Conservation (phyloP, 2,797 vertebrate species). For the Oryzias dopingdopingensis region DNA sequence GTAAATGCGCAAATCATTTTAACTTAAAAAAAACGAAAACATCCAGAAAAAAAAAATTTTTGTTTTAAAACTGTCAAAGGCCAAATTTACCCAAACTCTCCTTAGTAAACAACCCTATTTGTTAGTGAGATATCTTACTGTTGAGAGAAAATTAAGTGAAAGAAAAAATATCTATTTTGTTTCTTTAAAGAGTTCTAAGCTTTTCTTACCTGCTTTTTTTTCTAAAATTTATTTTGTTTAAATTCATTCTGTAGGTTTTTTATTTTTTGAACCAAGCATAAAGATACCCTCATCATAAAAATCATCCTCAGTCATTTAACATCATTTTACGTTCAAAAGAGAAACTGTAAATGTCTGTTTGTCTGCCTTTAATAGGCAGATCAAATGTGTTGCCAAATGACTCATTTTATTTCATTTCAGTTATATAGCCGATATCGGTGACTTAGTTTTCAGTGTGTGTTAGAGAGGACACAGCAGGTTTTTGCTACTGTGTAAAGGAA, state of each 20-base stretch:
- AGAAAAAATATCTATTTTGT: slow-evolving; percentile 12
- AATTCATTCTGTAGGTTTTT: slow-evolving; percentile 7
- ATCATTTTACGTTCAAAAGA: too few species aligned
- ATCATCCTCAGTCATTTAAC: too few species aligned
- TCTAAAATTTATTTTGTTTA: slow-evolving; percentile 15
- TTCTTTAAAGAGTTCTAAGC: slow-evolving; percentile 15
- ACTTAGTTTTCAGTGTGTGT: slow-evolving; percentile 22
- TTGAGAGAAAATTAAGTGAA: slow-evolving; percentile 5
- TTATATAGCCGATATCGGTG: slow-evolving; percentile 9
- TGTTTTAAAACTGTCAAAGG: slow-evolving; percentile 11
- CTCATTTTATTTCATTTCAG: slow-evolving; percentile 28
- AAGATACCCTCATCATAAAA: too few species aligned
- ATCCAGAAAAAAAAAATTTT: slow-evolving; percentile 15
- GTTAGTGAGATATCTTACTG: not conserved
- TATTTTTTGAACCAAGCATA: not conserved
- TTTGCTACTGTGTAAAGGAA: slow-evolving; percentile 3
- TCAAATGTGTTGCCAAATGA: slow-evolving; percentile 64
- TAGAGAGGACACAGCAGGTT: slow-evolving; percentile 13
- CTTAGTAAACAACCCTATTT: not conserved
- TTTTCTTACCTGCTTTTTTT: slow-evolving; percentile 36
- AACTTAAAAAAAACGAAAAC: slow-evolving; percentile 25
- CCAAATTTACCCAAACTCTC: slow-evolving; percentile 13
- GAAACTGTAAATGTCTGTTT: slow-evolving; percentile 24
- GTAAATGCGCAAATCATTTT: slow-evolving; percentile 10
- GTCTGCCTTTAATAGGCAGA: slow-evolving; percentile 44